phyloP scores from a whole-genome alignment of 92 coral and sea anemone species.

The Blastomussa wellsi region DNA sequence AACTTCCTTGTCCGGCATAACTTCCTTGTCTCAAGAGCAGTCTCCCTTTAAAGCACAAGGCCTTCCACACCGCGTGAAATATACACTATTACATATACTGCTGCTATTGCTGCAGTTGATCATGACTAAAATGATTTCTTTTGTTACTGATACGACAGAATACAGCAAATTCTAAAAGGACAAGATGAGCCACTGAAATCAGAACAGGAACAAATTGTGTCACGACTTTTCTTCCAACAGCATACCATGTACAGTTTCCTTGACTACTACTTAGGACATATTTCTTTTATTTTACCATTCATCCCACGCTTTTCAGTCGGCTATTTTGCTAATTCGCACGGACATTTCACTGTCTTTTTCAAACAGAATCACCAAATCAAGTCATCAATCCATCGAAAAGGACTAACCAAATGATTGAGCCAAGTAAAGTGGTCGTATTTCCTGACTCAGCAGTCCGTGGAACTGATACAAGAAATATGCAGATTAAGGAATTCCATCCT shows the following conservation, averaged over 20 bases:
- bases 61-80: neutral
- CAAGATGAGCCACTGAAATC: neutral
- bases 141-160: neutral
- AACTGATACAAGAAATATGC: slow-evolving; percentile 80
- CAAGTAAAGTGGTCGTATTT: slow-evolving; percentile 82
- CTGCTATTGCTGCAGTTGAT: neutral
- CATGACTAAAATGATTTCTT: too few relatives aligned
- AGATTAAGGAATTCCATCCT: slow-evolving; percentile 86
- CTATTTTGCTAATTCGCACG: neutral
- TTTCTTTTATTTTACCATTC: neutral
- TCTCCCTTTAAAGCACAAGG: neutral
- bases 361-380: neutral
- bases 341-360: neutral
- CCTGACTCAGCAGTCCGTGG: slow-evolving; percentile 89
- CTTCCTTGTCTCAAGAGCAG: too few relatives aligned
- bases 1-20: too few relatives aligned
- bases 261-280: neutral
- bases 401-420: slow-evolving; percentile 68
- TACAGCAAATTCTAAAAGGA: neutral
- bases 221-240: neutral
- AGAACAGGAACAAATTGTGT: neutral
- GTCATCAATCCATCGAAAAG: slow-evolving; percentile 3
- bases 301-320: neutral
- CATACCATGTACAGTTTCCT: neutral
- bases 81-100: neutral